Evolutionary conservation across 2,113 vertebrate genomes (phyloP), one percentile per base, ranked within the genome.

Genomic region (Cavia porcellus): DNA sequence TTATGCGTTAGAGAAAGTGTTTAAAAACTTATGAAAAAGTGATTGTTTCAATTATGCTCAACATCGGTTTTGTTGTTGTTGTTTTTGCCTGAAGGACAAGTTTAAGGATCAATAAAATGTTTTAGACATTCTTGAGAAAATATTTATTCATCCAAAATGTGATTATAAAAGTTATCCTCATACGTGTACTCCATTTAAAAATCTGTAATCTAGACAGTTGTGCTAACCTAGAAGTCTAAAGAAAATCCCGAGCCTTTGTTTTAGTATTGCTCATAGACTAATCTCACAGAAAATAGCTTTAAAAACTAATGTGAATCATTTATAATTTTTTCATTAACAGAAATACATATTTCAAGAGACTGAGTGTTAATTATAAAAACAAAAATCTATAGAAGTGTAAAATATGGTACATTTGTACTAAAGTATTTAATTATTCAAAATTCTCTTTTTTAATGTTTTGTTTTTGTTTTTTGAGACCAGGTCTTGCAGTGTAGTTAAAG

Each of bases 21-120:
- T 90, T 87, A 83, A 86, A 83, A 75, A 95, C 38, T 45, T 70
- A 84, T 80, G 59, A 70, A n/a, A 79, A 28, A 35, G 66, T 12
- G 57, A 42, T 50, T 86, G 20, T 62, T 96, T 90, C 82, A 87
- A 86, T 30, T 8, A 83, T 3, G 10, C 83, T 90, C 13, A 42
- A 42, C 30, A 6, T 79, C 47, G 55, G 9, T 3, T 75, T 55
- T 94, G 42, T 50, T 52, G 42, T 50, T 52, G 70, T 93, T 74
- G 3, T 30, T 64, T 79, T 52, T 74, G 17, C 20, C 24, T 47
- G 38, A 62, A 72, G 24, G 3, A n/a, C 1, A 7, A 7, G 3
- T 70, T 85, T 88, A 81, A 74, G 24, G 20, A 90, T 32, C 12
- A 62, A 47, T 14, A 64, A 30, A 83, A 85, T 85, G 17, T 20